Evolutionary conservation across 2,888 invertebrate genomes (phyloP), one percentile per base, ranked within the genome.

Genomic region (Drosophila recens): DNA sequence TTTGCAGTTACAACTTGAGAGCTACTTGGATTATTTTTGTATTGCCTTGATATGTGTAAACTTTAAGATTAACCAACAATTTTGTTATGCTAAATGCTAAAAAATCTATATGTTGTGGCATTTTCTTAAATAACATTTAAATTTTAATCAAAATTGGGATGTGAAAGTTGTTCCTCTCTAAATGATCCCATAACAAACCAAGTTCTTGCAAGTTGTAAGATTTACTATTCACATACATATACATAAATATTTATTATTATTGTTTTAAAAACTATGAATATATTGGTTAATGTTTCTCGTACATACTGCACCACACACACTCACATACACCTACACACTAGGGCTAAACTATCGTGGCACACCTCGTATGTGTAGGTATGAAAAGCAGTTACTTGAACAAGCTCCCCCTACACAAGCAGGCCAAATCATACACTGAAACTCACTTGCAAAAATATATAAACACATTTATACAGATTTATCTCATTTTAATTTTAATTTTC

Each of bases 321-420:
- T 15, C 34, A 34, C 69, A 54, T 20, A 42, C 36, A 48, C 20
- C 68, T 43, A 36, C 30, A 42, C 72, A 84, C 73, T 84, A 84
- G 87, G 83, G 75, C 46, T 74, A 65, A 30, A 72, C 36, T 67
- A 42, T 69, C 72, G 75, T 81, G 80, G 82, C 84, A 83, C 83
- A 78, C 61, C 80, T 72, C 64, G 54, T 68, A 72, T 61, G 70
- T 70, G 45, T 61, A 70, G 80, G 27, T 57, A 46, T 53, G 30
- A 58, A 72, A 59, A 56, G 49, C 23, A 58, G 73, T 48, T 64
- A 76, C 53, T 54, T 33, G 23, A 49, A 52, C 34, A 36, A 57
- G 48, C 30, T 48, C 10, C 30, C 57, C 57, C 59, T 59, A 77
- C 53, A 67, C 64, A 49, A 71, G 52, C 63, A 63, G 75, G 67